Evolutionary conservation across 2,888 invertebrate genomes (phyloP).

Genomic region (Tryphoninae sp.): DNA sequence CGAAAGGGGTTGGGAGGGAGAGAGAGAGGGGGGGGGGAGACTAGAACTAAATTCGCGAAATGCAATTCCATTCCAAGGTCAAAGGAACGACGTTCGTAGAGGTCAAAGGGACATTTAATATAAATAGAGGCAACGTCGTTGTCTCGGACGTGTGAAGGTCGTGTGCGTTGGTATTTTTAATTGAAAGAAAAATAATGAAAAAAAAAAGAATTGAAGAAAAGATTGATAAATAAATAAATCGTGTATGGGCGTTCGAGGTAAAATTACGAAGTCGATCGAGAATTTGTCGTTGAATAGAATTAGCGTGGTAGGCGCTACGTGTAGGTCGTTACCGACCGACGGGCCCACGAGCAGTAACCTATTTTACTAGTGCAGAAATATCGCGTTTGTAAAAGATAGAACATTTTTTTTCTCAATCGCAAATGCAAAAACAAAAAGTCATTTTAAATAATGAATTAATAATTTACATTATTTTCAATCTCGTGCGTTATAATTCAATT

Average conservation of each 20-base stretch:
- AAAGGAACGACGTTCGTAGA: slow-evolving; percentile 49
- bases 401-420: too few relatives aligned
- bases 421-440: too few relatives aligned
- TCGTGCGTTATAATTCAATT: too few relatives aligned
- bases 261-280: slow-evolving; percentile 50
- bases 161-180: not conserved
- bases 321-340: slow-evolving; percentile 40
- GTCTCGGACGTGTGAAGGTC: not conserved
- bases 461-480: too few relatives aligned
- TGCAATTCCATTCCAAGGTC: slow-evolving; percentile 35
- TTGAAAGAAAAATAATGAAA: not conserved
- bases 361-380: too few relatives aligned
- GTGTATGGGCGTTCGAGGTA: not conserved
- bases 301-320: slow-evolving; percentile 37
- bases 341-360: not conserved
- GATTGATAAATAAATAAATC: not conserved
- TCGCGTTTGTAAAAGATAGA: too few relatives aligned
- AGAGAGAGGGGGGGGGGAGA: not conserved
- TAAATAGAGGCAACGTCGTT: not conserved
- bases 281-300: slow-evolving; percentile 56
- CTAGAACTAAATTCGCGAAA: slow-evolving; percentile 37
- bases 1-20: not conserved
- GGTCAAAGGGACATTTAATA: slow-evolving; percentile 49
- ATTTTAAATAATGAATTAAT: too few relatives aligned
- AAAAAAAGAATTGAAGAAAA: slow-evolving; percentile 8